Base-by-base conservation (phyloP, 2,888 invertebrate genomes). In the Muschampia plurimacula region DNA sequence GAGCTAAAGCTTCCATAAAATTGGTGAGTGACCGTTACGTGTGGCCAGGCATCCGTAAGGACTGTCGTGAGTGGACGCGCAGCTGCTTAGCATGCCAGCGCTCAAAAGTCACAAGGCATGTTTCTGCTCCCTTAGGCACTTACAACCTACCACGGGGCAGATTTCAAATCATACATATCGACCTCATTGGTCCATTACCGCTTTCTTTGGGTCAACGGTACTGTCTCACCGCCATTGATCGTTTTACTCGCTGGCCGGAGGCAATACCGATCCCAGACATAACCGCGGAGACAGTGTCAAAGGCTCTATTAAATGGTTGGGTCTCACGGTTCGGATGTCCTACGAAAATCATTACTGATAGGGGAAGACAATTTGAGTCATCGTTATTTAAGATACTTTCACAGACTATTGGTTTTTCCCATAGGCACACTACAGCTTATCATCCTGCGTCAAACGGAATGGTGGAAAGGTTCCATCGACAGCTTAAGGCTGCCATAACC, bases 351-450 rank as follows among this genome's bases (percentile, higher is more conserved):
- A 13, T 46, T 13, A 46, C 46, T 4, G 46, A 46, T 10, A 46
- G 46, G 13, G 46, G 46, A 46, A 12, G 46, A 46, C 46, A 46
- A 8, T 46, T 46, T 13, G 46, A 46, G 46, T 46, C 46, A 13
- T 13, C 46, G 46, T 46, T 46, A 10, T 46, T 46, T 13, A 46
- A 46, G 46, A 10, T 10, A 13, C 46, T 46, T 12, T 46, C 46
- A 13, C 46, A 0, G 82, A 82, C 22, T 8, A 62, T 69, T 2
- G 81, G 82, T 0, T 76, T 77, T 62, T 60, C 77, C 4, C 81
- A 77, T 39, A 67, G 73, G 0, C 62, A 71, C 0, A 83, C 83
- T 0, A 81, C 83, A 13, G 55, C 55, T 8, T 55, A 55, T 22
- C 55, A 55, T 9, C 55, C 55, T 7, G 15, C n/a, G 5, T 55